Evolutionary conservation across 30 jellyfish, hydroid and myxozoan species (phyloP), one percentile per base, ranked within the genome.

Genomic region (Aurelia aurita): DNA sequence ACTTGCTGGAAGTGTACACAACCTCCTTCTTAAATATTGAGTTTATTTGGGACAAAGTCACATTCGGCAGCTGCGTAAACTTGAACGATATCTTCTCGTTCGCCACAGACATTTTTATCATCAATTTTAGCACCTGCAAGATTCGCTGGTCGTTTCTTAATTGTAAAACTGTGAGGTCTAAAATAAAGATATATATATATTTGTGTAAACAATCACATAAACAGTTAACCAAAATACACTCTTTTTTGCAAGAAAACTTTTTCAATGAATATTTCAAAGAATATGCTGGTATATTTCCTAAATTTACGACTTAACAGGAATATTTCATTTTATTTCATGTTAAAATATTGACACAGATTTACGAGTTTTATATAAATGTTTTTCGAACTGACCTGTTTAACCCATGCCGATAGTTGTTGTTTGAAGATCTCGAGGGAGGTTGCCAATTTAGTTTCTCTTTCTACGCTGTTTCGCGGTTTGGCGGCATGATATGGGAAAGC

Each of bases 41-140:
- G 66, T 2, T 75, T 71, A 72, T 85, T 91, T 60, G 96, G 98
- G 19, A 86, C 98, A 74, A 85, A 91, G 72, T 91, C 98, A 46
- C 85, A 91, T 69, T 91, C 98, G 68, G 85, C 91, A n/a, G 98
- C 98, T 46, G 97, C 97, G 78, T 74, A 90, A 11, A 79, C 92
- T 63, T 90, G 97, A 31, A 83, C 97, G 39, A 90, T 90, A 58
- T 83, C 83, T 43, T 96, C 97, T 8, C 96, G 90, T 61, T 90
- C 83, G 45, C 96, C 96, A 49, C 96, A 96, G n/a, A 90, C 93
- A 55, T 83, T 90, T 59, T 74, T 63, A 63, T 90, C 83, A 72
- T 65, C 81, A 73, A 90, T 90, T n/a, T 55, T 73, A 39, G 91
- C 85, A 34, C 68, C 69, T 32, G 62, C 35, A 54, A 83, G 13